These are phyloP conservation scores for Apus apus DNA, from an alignment of 2,113 vertebrate species.

Conservation along the genomic window DNA sequence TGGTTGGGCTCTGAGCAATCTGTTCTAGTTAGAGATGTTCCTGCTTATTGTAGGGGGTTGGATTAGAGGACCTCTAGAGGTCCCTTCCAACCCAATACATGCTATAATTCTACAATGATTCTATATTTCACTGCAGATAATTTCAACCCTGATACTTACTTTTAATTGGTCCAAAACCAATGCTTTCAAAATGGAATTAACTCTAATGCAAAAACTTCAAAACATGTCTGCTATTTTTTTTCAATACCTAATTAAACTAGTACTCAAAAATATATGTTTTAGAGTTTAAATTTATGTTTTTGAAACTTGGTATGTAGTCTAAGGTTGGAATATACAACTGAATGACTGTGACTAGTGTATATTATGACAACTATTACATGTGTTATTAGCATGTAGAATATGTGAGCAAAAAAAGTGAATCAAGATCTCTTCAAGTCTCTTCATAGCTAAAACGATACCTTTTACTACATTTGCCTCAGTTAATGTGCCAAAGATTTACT, in stretches of 20 bases:
- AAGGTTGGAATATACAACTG: not conserved
- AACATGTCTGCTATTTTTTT: not conserved
- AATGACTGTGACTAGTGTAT: not conserved
- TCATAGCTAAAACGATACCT: not conserved
- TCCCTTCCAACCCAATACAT: too few species aligned
- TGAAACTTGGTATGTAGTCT: not conserved
- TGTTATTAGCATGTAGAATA: not conserved
- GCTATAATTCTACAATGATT: too few species aligned
- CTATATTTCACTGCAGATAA: not conserved
- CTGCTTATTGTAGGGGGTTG: too few species aligned
- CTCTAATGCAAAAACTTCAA: not conserved
- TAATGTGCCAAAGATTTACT: not conserved
- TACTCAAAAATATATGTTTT: not conserved
- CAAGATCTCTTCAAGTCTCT: not conserved
- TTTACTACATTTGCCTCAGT: not conserved
- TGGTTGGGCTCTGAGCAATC: too few species aligned
- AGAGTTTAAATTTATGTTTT: not conserved
- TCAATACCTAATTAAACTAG: not conserved
- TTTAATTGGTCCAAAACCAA: not conserved
- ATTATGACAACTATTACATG: not conserved
- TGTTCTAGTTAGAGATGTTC: too few species aligned
- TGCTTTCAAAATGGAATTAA: not conserved
- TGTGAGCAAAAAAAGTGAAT: rapidly evolving
- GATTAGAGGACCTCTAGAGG: too few species aligned
- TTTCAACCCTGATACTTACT: not conserved